Percentiles rank a stretch among this genome's conserved stretches.
Evolutionary conservation across 2,113 vertebrate species (phyloP).

Genomic region (Psephotus haematonotus): DNA sequence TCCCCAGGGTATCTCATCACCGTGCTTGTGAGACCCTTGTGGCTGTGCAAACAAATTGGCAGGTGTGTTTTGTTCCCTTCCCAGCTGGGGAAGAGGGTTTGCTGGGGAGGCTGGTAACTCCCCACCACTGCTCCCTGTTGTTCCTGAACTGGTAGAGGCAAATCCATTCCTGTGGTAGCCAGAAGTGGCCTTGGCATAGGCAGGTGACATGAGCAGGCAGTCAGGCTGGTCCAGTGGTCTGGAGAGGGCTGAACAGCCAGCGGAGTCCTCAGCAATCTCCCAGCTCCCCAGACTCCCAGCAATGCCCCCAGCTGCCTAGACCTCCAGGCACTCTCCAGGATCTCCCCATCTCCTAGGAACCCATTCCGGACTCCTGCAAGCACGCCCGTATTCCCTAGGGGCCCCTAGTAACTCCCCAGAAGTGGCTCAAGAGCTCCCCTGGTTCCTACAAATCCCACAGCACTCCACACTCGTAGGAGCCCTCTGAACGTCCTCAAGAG

Average conservation of each 20-base stretch:
- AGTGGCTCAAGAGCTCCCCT: not conserved
- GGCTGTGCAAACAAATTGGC: not conserved
- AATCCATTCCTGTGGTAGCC: not conserved
- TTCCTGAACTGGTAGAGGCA: not conserved
- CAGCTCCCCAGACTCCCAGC: not conserved
- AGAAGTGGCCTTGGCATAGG: not conserved
- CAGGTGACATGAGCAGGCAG: not conserved
- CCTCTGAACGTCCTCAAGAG: not conserved
- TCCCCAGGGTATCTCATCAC: not conserved
- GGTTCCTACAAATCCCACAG: not conserved
- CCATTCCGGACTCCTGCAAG: not conserved
- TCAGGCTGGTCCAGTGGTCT: not conserved
- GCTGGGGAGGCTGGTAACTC: not conserved
- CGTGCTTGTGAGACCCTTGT: not conserved
- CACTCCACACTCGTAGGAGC: not conserved
- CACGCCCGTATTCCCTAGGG: not conserved
- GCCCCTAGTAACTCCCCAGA: not conserved
- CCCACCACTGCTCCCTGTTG: not conserved
- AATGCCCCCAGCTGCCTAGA: not conserved
- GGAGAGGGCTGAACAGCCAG: not conserved
- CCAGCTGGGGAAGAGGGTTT: not conserved
- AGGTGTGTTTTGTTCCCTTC: not conserved
- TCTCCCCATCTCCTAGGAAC: not conserved
- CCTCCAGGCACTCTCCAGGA: not conserved
- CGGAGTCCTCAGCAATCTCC: not conserved